These are phyloP conservation scores for Carposina sasakii DNA, from an alignment of 1,140 invertebrate genomes.

Conservation along the genomic window DNA sequence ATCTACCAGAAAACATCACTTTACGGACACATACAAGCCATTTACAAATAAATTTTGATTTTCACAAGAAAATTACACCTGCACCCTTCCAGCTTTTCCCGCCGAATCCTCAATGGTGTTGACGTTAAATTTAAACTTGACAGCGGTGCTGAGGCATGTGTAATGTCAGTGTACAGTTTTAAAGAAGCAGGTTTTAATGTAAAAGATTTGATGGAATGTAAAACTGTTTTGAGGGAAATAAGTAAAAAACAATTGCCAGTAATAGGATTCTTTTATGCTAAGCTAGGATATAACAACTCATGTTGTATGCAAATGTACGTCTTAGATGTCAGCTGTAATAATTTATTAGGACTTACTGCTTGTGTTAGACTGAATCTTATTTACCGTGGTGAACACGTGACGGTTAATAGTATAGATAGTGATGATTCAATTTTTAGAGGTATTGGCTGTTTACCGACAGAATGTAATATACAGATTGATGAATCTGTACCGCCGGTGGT, in stretches of 20 bases:
- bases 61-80: too few species aligned
- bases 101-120: conserved; percentile 3
- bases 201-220: background rate
- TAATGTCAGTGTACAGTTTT: background rate
- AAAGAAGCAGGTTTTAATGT: background rate
- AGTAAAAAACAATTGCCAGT: background rate
- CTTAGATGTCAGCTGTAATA: conserved; percentile 1
- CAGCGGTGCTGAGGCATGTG: background rate
- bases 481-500: conserved; percentile 3
- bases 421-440: conserved; percentile 13
- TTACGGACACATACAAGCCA: too few species aligned
- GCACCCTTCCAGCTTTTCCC: too few species aligned
- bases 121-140: background rate
- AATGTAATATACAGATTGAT: conserved; percentile 12
- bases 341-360: conserved; percentile 3
- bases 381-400: background rate
- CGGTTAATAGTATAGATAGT: background rate
- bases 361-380: conserved; percentile 5
- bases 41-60: too few species aligned
- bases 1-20: too few species aligned
- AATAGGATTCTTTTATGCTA: background rate
- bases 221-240: background rate
- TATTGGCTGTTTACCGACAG: conserved; percentile 17
- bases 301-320: conserved; percentile 4
- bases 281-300: conserved; percentile 1